A percentile compares a stretch with the other conserved stretches of the same genome.
phyloP scores from a whole-genome alignment of 2,888 invertebrate genomes.

The Holacanthella duospinosa region DNA sequence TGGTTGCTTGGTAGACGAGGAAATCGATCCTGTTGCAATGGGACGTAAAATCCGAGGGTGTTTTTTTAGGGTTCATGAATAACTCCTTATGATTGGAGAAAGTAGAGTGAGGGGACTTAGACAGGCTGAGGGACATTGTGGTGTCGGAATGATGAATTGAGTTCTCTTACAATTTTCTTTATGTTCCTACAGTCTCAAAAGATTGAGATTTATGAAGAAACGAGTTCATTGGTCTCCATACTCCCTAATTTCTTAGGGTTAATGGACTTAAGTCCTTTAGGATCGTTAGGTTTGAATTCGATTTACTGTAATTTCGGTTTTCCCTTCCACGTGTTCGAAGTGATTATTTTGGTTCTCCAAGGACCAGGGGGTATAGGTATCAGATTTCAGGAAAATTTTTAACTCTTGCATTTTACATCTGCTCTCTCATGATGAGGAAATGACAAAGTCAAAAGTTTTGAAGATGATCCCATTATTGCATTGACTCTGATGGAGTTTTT shows the following conservation, averaged over 20 bases:
- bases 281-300: neutral
- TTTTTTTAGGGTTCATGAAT: too few relatives aligned
- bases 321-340: neutral
- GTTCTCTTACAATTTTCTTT: neutral
- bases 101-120: neutral
- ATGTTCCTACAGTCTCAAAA: neutral
- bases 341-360: neutral
- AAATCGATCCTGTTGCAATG: neutral
- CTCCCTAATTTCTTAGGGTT: neutral
- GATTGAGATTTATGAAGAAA: conserved; percentile 5
- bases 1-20: neutral
- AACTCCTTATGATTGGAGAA: neutral
- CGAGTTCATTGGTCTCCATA: neutral
- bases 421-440: too few relatives aligned
- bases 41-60: too few relatives aligned
- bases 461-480: neutral
- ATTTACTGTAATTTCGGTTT: neutral
- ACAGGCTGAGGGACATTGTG: neutral
- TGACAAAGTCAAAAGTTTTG: too few relatives aligned
- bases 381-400: neutral
- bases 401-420: too few relatives aligned
- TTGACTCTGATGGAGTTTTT: neutral
- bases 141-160: neutral
- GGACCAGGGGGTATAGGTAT: neutral
- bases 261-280: neutral